These are phyloP conservation scores for Metacarcinus magister DNA, from an alignment of 2,888 invertebrate species.

Conservation along the genomic window DNA sequence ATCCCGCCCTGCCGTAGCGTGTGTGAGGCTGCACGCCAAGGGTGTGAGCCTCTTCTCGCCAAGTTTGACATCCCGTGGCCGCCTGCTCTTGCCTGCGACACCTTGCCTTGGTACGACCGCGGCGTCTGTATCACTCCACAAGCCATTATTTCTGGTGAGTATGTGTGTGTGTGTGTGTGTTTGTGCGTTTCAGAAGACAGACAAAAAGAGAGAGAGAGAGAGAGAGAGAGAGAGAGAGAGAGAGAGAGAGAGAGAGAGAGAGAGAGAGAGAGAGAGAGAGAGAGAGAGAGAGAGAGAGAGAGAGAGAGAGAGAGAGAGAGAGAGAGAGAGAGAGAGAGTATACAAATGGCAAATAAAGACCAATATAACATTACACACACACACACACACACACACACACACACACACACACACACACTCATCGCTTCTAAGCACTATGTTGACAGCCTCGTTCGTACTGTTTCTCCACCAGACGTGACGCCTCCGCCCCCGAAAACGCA, in stretches of 20 bases:
- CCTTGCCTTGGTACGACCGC: conserved; percentile 90
- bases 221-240: not conserved
- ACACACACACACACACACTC: not conserved
- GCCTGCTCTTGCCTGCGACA: conserved; percentile 90
- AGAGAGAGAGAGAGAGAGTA: not conserved
- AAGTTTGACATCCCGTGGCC: conserved; percentile 89
- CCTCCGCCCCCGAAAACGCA: not conserved
- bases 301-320: conserved; percentile 1
- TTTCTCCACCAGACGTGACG: not conserved
- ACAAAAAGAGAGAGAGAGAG: not conserved
- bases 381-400: conserved; percentile 57
- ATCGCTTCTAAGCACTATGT: not conserved
- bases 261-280: not conserved
- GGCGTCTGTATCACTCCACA: conserved; percentile 78
- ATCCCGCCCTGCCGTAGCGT: conserved; percentile 94
- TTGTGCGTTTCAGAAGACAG: not conserved
- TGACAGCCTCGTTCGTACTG: not conserved
- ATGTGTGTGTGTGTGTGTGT: conserved; percentile 47
- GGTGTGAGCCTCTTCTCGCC: conserved; percentile 89
- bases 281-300: not conserved
- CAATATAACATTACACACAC: not conserved
- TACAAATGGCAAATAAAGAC: not conserved
- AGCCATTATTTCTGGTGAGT: conserved; percentile 69
- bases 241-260: not conserved
- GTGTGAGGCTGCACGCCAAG: conserved; percentile 90